A percentile compares a stretch with the other conserved stretches of the same genome.
phyloP scores from a whole-genome alignment of 2,888 invertebrate species.

The Phytoseiulus persimilis region DNA sequence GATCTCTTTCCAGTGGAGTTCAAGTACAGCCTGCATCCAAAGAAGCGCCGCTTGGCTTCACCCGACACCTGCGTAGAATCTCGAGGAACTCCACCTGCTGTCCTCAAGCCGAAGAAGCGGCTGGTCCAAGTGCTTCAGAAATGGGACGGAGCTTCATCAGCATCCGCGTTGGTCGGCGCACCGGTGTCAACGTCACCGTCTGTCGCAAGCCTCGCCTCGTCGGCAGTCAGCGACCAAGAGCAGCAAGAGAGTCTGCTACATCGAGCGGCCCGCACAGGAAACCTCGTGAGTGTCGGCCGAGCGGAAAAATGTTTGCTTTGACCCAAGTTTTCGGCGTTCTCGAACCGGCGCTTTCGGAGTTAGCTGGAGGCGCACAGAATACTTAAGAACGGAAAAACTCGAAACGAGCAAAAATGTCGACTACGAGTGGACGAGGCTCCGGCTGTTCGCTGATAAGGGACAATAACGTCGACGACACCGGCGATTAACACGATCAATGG shows the following conservation, averaged over 20 bases:
- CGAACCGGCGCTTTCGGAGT: too few relatives aligned
- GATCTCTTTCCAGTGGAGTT: not conserved
- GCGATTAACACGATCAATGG: not conserved
- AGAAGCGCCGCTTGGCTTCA: slow-evolving; percentile 9
- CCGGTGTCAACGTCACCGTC: not conserved
- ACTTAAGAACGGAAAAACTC: too few relatives aligned
- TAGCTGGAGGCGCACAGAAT: too few relatives aligned
- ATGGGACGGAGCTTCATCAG: slow-evolving; percentile 24
- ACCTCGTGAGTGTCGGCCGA: slow-evolving; percentile 13
- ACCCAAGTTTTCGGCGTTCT: too few relatives aligned
- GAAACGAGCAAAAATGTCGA: too few relatives aligned
- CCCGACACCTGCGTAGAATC: slow-evolving; percentile 12
- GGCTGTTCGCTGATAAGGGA: too few relatives aligned
- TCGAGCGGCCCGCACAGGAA: slow-evolving; percentile 31
- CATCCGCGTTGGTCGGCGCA: slow-evolving; percentile 6
- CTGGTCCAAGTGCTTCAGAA: slow-evolving; percentile 32
- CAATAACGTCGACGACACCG: not conserved
- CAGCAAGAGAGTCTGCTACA: slow-evolving; percentile 24
- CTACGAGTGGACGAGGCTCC: too few relatives aligned
- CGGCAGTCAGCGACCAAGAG: not conserved
- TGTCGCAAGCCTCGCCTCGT: not conserved
- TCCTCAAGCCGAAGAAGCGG: slow-evolving; percentile 28
- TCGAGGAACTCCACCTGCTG: not conserved
- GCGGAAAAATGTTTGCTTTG: too few relatives aligned
- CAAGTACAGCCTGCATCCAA: slow-evolving; percentile 28